A percentile compares a stretch with the other conserved stretches of the same genome.
Evolutionary conservation across 2,797 vertebrate species (phyloP).

Genomic region (Gallinago solitaria): DNA sequence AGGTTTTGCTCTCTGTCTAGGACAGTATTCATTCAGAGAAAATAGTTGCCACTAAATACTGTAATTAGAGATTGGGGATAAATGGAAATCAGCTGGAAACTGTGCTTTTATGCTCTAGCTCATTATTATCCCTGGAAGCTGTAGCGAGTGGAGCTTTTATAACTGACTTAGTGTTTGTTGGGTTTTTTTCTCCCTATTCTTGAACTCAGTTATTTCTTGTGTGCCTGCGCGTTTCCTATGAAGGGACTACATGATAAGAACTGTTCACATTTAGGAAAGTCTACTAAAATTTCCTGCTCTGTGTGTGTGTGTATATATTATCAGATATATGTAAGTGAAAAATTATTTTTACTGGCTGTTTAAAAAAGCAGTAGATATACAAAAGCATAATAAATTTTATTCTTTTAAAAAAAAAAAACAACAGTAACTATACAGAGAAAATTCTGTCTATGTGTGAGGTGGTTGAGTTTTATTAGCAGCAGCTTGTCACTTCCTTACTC

Average conservation of each 20-base stretch:
- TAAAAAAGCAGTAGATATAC: not conserved
- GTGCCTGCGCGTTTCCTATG: not conserved
- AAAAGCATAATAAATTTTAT: not conserved
- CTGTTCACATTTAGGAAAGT: not conserved
- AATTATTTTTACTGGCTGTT: not conserved
- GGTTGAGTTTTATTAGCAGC: not conserved
- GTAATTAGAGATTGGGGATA: slow-evolving; percentile 53
- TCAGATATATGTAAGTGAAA: not conserved
- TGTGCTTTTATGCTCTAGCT: not conserved
- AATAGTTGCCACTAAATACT: slow-evolving; percentile 56
- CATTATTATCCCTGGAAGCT: slow-evolving; percentile 21
- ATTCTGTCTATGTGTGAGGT: not conserved
- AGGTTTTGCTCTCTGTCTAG: slow-evolving; percentile 38
- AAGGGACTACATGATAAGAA: not conserved
- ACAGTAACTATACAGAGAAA: not conserved
- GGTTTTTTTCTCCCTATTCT: rapidly evolving
- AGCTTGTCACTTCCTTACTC: not conserved
- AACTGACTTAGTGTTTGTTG: slow-evolving; percentile 4
- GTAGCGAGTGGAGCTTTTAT: not conserved
- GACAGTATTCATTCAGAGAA: slow-evolving; percentile 45
- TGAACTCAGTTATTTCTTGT: not conserved
- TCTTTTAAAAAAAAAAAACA: not conserved
- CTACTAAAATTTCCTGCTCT: not conserved
- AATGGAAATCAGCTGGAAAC: slow-evolving; percentile 50
- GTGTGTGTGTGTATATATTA: not conserved